phyloP scores from a whole-genome alignment of 2,113 vertebrate genomes.

The Hemiscyllium ocellatum region DNA sequence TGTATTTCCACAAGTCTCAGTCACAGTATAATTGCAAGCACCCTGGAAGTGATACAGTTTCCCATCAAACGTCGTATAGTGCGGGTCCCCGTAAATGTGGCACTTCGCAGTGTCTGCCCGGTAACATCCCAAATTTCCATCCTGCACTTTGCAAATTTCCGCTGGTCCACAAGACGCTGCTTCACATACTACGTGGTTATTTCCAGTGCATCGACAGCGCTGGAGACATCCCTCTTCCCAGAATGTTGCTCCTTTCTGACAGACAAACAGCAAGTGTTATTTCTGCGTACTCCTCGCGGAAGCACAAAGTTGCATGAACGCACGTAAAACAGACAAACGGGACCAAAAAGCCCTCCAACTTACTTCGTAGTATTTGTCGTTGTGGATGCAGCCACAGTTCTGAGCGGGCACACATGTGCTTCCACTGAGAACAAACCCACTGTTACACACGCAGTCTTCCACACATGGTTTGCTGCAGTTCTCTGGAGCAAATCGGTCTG shows the following conservation, averaged over 20 bases:
- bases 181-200: slow-evolving; percentile 51
- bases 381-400: too few species aligned
- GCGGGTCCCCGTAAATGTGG: slow-evolving; percentile 71
- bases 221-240: too few species aligned
- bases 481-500: slow-evolving; percentile 43
- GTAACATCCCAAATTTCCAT: slow-evolving; percentile 60
- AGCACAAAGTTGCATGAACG: too few species aligned
- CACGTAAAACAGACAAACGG: too few species aligned
- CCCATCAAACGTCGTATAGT: slow-evolving; percentile 76
- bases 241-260: too few species aligned
- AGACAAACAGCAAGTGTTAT: too few species aligned
- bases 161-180: slow-evolving; percentile 49
- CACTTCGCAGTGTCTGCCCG: slow-evolving; percentile 58
- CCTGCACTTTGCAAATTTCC: slow-evolving; percentile 61
- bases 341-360: too few species aligned
- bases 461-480: slow-evolving; percentile 55
- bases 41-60: slow-evolving; percentile 70
- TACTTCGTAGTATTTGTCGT: too few species aligned
- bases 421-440: too few species aligned
- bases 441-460: too few species aligned
- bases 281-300: too few species aligned
- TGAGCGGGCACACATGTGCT: too few species aligned
- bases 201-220: slow-evolving; percentile 59
- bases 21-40: slow-evolving; percentile 69
- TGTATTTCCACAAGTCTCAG: slow-evolving; percentile 58